Base-by-base conservation (phyloP, 2,113 vertebrate genomes). In the Malurus cyaneus region DNA sequence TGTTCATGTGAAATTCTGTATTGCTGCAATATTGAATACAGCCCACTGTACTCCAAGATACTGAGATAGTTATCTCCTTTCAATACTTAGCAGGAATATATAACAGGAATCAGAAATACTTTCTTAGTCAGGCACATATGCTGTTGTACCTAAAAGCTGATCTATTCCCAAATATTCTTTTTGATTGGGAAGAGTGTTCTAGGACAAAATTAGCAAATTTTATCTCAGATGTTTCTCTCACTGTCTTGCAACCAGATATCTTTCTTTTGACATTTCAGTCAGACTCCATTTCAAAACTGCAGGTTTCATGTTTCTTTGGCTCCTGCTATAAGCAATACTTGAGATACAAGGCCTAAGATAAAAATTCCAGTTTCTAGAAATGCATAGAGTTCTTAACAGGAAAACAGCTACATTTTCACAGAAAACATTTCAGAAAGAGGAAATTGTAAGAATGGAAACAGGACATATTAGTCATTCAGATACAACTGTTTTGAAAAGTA, bases 171-270 rank as follows among this genome's bases (percentile, higher is more conserved):
- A 76, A 71, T 72, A 82, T 34, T 78, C 56, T 92, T 62, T 62
- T 85, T 26, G 76, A 89, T 69, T 84, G 42, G 49, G 50, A 92
- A 87, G 49, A 41, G 7, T 44, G 54, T 70, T 80, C 71, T 64
- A 67, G 25, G 56, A 91, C 39, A 91, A 94, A 95, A 81, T 60
- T 69, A 77, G 80, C 13, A 87, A 91, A 82, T 88, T 87, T 89
- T 85, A 69, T 79, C 29, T 92, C 46, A 65, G 44, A 82, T 69
- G 34, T 92, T 91, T 89, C 53, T 65, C 42, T 93, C 21, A 39
- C 52, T 50, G 25, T 77, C 73, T 85, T 80, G 32, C 53, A 94
- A 81, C 24, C 61, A 72, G 53, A 18, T 79, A 66, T 87, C 76
- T 94, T 87, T 78, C 72, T 78, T 91, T 57, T 50, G 84, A 91